phyloP scores from a whole-genome alignment of 2,888 invertebrate species.

The Drosophila picticornis region DNA sequence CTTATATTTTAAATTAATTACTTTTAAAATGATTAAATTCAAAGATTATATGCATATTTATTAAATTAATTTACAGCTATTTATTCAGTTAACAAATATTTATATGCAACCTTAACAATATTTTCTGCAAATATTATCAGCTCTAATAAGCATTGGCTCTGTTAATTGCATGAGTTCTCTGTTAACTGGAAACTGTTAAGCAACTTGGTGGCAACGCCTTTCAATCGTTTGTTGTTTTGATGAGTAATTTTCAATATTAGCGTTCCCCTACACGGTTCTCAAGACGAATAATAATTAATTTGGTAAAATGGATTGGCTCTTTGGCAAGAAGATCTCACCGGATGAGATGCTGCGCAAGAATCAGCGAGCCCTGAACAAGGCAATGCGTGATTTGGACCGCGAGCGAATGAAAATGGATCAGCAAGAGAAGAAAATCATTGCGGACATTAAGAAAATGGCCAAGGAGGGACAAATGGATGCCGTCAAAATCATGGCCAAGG shows the following conservation, averaged over 20 bases:
- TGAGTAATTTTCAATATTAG: slow-evolving; percentile 54
- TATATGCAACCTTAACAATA: background rate
- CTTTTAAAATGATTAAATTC: background rate
- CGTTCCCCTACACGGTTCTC: slow-evolving; percentile 31
- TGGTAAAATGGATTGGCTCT: slow-evolving; percentile 94
- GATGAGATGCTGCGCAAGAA: slow-evolving; percentile 99
- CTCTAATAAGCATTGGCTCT: background rate
- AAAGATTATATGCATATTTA: background rate
- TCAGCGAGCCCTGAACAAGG: slow-evolving; percentile 98
- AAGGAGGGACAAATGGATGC: slow-evolving; percentile 99
- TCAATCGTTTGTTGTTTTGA: slow-evolving; percentile 46
- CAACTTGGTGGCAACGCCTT: slow-evolving; percentile 41
- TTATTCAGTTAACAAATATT: background rate
- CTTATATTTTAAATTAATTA: background rate
- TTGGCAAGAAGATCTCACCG: slow-evolving; percentile 97
- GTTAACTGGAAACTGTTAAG: slow-evolving; percentile 11
- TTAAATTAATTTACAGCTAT: background rate
- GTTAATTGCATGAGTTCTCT: slow-evolving; percentile 16
- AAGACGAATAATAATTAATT: slow-evolving; percentile 36
- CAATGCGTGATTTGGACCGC: slow-evolving; percentile 98
- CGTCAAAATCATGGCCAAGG: slow-evolving; percentile 99
- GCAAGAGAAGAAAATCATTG: slow-evolving; percentile 99
- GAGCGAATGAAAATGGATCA: slow-evolving; percentile 98
- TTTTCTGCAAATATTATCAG: background rate
- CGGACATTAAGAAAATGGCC: slow-evolving; percentile 99